Evolutionary conservation across 2,888 invertebrate genomes (phyloP), one percentile per base, ranked within the genome.

Genomic region (Temnothorax unifasciatus): DNA sequence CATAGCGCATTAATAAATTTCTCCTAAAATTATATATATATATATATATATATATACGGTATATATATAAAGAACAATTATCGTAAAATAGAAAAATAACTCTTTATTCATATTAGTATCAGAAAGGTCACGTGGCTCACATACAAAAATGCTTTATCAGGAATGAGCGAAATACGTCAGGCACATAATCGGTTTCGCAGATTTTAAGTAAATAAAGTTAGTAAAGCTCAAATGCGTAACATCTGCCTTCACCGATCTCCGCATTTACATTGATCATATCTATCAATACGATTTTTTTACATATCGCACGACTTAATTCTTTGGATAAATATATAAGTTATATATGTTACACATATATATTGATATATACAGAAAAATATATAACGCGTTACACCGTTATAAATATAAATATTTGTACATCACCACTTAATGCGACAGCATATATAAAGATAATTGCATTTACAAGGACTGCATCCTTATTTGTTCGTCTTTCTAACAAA

Each of bases 21-120:
- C 6, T 73, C 38, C 4, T 41, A n/a, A 41, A 71, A 21, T 21
- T 34, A 13, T 71, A 50, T 69, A 50, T 11, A n/a, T 71, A 50
- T 69, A 50, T 11, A 68, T 34, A 29, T 6, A 34, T 13, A 52
- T 18, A 29, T 29, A 54, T 0, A 34, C 11, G 15, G 52, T 47
- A 38, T 8, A 6, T 38, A 38, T 1, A 38, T 57, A 52, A 44
- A 47, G 11, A 54, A 52, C 11, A 69, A 44, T 18, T n/a, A 69
- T n/a, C 68, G 54, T 41, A 63, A 38, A 88, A 85, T 84, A 90
- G 59, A 89, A 89, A 89, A 89, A 90, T 89, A 66, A 90, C 47
- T 25, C 47, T 90, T 89, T 89, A 89, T 90, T 89, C 74, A 74
- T 59, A 34, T 64, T 52, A 64, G 63, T 68, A 63, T 77, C 57